phyloP scores from a whole-genome alignment of 2,888 invertebrate species.

The Chymomyza caudatula region DNA sequence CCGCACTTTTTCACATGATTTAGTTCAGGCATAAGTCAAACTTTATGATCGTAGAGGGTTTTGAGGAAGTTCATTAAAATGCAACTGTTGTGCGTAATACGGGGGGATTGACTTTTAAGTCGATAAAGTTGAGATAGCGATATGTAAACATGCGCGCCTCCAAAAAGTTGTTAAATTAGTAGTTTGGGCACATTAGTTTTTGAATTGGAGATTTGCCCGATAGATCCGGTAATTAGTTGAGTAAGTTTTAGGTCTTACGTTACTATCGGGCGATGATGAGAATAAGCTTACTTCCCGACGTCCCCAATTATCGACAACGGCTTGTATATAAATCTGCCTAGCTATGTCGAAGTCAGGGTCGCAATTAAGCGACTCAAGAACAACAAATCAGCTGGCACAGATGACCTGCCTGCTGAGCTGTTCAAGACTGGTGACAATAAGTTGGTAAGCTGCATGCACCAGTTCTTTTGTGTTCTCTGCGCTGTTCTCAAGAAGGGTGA shows the following conservation, averaged over 20 bases:
- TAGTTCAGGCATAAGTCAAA: constrained; percentile 10
- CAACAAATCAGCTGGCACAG: too few relatives aligned
- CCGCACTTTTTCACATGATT: constrained; percentile 41
- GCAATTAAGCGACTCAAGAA: too few relatives aligned
- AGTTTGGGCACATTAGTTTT: not conserved
- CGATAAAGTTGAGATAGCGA: not conserved
- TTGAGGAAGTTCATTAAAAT: constrained; percentile 65
- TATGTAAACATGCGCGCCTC: not conserved
- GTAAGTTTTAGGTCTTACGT: not conserved
- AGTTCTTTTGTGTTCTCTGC: too few relatives aligned
- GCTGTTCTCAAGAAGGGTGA: too few relatives aligned
- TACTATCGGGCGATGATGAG: too few relatives aligned
- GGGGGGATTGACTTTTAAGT: constrained; percentile 38
- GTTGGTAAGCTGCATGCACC: too few relatives aligned
- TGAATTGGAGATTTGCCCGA: not conserved
- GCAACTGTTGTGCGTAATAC: constrained; percentile 22
- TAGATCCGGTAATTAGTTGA: not conserved
- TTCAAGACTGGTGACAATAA: too few relatives aligned
- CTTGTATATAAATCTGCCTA: too few relatives aligned
- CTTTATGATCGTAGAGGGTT: not conserved
- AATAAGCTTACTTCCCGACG: too few relatives aligned
- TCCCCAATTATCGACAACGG: too few relatives aligned
- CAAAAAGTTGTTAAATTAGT: not conserved
- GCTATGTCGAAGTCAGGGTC: too few relatives aligned
- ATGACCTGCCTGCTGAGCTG: too few relatives aligned